Evolutionary conservation across 2,797 vertebrate genomes (phyloP), one percentile per base, ranked within the genome.

Genomic region (Xenentodon cancila): DNA sequence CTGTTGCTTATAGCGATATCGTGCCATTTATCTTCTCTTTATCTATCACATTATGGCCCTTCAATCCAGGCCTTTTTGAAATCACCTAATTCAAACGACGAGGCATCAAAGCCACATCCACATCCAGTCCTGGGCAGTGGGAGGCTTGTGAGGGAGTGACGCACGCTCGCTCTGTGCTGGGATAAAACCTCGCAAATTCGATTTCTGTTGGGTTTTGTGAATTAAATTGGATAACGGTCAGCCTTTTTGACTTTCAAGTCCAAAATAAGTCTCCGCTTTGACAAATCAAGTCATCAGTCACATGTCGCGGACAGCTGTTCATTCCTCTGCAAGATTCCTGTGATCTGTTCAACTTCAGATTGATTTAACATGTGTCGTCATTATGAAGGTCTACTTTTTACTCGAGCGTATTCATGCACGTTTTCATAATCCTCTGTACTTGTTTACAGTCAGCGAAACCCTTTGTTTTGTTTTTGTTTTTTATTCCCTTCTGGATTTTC

Each of bases 401-500:
- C 47, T 9, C 20, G 16, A 5, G 18, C n/a, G 4, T n/a, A 40
- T 27, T 48, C 13, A 8, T 49, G 5, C 27, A 30, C 16, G 8
- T 27, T 8, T 15, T 52, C n/a, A 16, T 52, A 11, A 64, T 6
- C 9, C 32, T 53, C 16, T 59, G 13, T 27, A 18, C 21, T 52
- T 53, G 42, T 46, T 46, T 8, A 37, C 34, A 13, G 12, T 37
- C 34, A 37, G 34, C 13, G 5, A 64, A 21, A 53, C 15, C 34
- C 0, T 46, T 0, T 37, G n/a, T n/a, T n/a, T n/a, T n/a, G n/a
- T n/a, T n/a, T n/a, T n/a, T n/a, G n/a, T n/a, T n/a, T n/a, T 34
- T 37, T 32, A 3, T 30, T 30, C 30, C 34, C 1, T 37, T 27
- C 34, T 51, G 32, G 1, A 22, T 66, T 88, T 80, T 5, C 89